A percentile compares a stretch with the other conserved stretches of the same genome.
Conservation (phyloP, 2,797 vertebrate species). For the Columba guinea region DNA sequence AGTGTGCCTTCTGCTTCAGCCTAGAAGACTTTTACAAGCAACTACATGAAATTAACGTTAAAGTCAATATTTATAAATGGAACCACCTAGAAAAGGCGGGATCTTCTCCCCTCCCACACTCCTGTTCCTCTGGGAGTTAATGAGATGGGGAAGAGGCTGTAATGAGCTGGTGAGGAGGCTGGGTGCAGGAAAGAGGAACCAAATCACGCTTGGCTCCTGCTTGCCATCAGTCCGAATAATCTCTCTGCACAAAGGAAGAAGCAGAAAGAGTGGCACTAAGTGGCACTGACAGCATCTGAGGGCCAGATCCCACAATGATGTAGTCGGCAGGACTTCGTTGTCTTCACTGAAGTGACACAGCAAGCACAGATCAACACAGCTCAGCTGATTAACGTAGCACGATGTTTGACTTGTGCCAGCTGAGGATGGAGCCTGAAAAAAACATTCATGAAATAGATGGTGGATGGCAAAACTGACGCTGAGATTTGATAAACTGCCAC, state of each 20-base stretch:
- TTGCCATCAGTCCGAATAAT: constrained; percentile 5
- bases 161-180: constrained; percentile 24
- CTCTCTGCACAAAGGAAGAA: neutral
- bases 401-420: neutral
- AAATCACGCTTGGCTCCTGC: neutral
- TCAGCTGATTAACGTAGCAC: neutral
- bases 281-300: neutral
- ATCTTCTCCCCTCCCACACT: constrained; percentile 49
- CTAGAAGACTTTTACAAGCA: constrained; percentile 66
- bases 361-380: neutral
- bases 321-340: neutral
- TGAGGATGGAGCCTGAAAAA: neutral
- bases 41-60: constrained; percentile 65
- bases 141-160: constrained; percentile 23
- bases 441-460: neutral
- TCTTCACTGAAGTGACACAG: neutral
- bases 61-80: constrained; percentile 67
- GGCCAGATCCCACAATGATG: neutral
- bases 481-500: neutral
- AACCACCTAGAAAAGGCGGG: constrained; percentile 31
- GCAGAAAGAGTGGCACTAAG: neutral
- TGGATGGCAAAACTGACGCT: neutral
- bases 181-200: constrained; percentile 1
- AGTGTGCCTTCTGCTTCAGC: constrained; percentile 73
- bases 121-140: constrained; percentile 24